Evolutionary conservation across 2,888 invertebrate species (phyloP), one percentile per base, ranked within the genome.

Genomic region (Lamellibrachia satsuma): DNA sequence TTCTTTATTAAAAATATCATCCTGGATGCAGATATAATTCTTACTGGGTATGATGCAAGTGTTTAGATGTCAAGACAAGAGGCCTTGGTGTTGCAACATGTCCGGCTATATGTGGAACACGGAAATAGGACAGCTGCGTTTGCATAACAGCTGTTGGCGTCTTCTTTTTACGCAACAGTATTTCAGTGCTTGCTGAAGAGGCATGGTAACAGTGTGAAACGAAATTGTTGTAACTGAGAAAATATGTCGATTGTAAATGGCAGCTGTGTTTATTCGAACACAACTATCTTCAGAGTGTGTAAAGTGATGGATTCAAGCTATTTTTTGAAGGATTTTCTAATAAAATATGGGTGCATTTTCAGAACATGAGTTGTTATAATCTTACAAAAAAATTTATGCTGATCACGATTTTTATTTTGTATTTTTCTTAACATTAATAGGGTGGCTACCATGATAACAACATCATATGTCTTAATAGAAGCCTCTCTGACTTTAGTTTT

Each of bases 41-140:
- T 75, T 11, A 22, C 75, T 22, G 55, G 3, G 55, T 7, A 75
- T 75, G 75, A n/a, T 75, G 75, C 22, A 4, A 75, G 22, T 75
- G 75, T n/a, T 22, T 22, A 15, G 15, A 75, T 75, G 75, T 75
- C 75, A 75, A 0, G 6, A 39, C 75, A 22, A 15, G 22, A 22
- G 15, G n/a, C 22, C 4, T 3, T 75, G 22, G 75, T 75, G 75
- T 75, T 75, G 75, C 75, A 75, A 75, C 75, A 22, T 15, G 75
- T n/a, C 6, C 22, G 2, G 11, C 75, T 75, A 75, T 22, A 75
- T 75, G 75, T 75, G 22, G 75, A 75, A 75, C 75, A 75, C 11
- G 75, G 75, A 75, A 75, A 75, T 22, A 15, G 75, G 75, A 75
- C 75, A 75, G 75, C 75, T 75, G 75, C 75, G 75, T 75, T 75